phyloP scores from a whole-genome alignment of 2,797 vertebrate genomes.

The Coracias cyanogaster region DNA sequence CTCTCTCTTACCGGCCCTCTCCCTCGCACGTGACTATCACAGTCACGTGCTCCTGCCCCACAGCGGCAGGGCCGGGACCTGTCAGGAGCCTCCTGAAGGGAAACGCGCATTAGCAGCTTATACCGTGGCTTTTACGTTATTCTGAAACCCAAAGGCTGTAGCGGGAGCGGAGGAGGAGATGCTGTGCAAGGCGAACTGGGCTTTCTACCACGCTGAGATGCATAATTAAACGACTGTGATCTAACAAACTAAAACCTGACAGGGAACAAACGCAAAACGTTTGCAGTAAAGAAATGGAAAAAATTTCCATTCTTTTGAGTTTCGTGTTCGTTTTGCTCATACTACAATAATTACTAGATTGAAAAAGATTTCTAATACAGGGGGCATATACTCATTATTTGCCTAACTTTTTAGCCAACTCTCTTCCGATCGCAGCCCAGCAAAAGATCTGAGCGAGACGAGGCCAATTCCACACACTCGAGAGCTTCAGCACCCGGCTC shows the following conservation, averaged over 20 bases:
- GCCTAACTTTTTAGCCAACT: background rate
- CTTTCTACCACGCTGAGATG: background rate
- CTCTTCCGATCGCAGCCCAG: background rate
- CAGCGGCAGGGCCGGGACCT: background rate
- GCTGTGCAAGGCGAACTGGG: background rate
- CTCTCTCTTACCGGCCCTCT: background rate
- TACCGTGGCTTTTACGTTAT: background rate
- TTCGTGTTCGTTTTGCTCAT: background rate
- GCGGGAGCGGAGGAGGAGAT: background rate
- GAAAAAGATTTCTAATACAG: background rate
- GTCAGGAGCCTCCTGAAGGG: background rate
- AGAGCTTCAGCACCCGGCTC: background rate
- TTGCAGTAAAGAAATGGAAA: background rate
- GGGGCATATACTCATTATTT: rapidly evolving
- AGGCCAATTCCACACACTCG: background rate
- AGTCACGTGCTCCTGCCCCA: background rate
- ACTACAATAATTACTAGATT: background rate
- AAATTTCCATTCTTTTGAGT: background rate
- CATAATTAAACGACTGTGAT: background rate
- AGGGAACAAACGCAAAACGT: background rate
- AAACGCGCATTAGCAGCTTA: background rate
- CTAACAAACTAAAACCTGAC: background rate
- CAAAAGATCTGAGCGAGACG: background rate
- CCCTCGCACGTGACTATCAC: background rate
- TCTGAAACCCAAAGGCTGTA: background rate